Conservation (phyloP, 2,113 vertebrate species). For the Bothrops jararaca region DNA sequence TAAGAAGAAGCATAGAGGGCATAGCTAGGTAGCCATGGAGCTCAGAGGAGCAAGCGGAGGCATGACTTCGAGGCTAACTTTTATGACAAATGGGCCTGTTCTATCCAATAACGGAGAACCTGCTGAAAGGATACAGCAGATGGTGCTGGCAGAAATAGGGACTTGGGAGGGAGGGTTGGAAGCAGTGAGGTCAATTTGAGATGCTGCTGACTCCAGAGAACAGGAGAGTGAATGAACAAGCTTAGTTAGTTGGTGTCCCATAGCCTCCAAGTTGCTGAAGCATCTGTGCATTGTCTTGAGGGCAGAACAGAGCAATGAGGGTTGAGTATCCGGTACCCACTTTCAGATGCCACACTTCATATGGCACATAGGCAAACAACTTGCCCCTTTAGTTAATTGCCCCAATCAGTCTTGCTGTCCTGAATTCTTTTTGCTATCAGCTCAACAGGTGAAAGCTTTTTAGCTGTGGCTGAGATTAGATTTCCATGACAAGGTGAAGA, state of each 20-base stretch:
- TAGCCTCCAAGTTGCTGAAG: not conserved
- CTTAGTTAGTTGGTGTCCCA: not conserved
- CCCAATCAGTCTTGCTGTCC: not conserved
- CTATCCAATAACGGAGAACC: not conserved
- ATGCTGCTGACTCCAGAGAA: not conserved
- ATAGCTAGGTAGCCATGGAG: not conserved
- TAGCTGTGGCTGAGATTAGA: not conserved
- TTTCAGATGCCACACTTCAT: not conserved
- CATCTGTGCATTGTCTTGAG: not conserved
- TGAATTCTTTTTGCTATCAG: not conserved
- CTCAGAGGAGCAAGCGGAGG: not conserved
- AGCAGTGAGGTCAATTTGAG: not conserved
- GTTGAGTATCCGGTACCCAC: not conserved
- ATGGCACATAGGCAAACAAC: not conserved
- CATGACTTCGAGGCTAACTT: not conserved
- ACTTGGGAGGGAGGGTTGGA: not conserved
- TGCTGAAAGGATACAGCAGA: not conserved
- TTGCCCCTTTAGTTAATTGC: not conserved
- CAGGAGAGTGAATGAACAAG: not conserved
- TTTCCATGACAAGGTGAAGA: too few relatives aligned
- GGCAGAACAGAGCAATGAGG: not conserved
- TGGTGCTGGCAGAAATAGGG: not conserved
- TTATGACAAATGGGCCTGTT: not conserved
- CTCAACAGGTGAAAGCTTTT: not conserved
- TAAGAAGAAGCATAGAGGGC: not conserved